phyloP scores from a whole-genome alignment of 2,888 invertebrate genomes.

The Lithophane ornitopus region DNA sequence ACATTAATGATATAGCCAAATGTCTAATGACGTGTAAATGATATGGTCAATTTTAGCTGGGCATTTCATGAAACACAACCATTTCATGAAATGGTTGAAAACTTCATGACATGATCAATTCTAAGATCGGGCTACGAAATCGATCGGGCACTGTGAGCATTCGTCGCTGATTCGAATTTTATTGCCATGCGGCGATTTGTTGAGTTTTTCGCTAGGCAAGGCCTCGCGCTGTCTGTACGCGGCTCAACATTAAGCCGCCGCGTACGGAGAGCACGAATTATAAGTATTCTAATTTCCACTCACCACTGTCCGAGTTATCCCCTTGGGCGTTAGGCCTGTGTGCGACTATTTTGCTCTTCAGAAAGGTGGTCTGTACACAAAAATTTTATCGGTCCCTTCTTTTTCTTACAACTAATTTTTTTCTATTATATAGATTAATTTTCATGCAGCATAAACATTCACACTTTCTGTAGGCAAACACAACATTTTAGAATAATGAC shows the following conservation, averaged over 20 bases:
- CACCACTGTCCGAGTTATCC: conserved; percentile 73
- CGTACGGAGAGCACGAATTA: background rate
- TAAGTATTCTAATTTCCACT: conserved; percentile 53
- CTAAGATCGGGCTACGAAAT: too few relatives aligned
- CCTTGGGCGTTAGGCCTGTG: conserved; percentile 71
- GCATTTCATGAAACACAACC: too few relatives aligned
- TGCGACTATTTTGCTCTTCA: conserved; percentile 74
- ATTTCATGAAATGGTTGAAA: too few relatives aligned
- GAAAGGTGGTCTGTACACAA: conserved; percentile 82
- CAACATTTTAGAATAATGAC: conserved; percentile 72
- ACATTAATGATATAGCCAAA: too few relatives aligned
- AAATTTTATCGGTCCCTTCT: conserved; percentile 82
- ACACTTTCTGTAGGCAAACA: conserved; percentile 87
- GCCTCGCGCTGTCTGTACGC: background rate
- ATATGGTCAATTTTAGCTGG: too few relatives aligned
- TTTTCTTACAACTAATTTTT: conserved; percentile 79
- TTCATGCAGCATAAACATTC: conserved; percentile 75
- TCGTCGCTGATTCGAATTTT: background rate
- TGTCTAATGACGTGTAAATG: too few relatives aligned
- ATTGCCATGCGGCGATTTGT: background rate
- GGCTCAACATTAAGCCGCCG: too few relatives aligned
- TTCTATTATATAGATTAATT: conserved; percentile 73
- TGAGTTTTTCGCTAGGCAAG: background rate
- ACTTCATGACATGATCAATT: too few relatives aligned
- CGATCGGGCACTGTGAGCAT: background rate